phyloP scores from a whole-genome alignment of 1,140 invertebrate species.

The Hydropsyche tenuis region DNA sequence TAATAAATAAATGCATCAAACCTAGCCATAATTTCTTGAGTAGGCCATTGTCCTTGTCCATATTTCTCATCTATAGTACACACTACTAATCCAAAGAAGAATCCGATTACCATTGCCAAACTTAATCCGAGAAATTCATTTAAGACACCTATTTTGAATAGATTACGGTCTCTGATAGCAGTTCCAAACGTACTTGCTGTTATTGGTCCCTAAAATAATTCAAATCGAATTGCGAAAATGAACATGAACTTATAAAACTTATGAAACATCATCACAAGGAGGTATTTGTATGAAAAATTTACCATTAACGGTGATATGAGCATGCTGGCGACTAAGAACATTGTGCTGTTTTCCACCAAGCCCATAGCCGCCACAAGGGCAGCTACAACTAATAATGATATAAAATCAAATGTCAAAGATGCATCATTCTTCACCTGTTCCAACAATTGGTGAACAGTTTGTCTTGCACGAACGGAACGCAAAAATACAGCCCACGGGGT shows the following conservation, averaged over 20 bases:
- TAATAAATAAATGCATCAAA: constrained; percentile 49
- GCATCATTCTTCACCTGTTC: constrained; percentile 70
- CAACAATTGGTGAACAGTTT: constrained; percentile 76
- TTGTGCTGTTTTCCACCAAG: constrained; percentile 78
- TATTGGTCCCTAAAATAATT: constrained; percentile 69
- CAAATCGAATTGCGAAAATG: neutral
- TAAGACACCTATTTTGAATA: constrained; percentile 66
- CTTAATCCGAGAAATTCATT: constrained; percentile 72
- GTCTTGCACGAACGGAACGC: constrained; percentile 66
- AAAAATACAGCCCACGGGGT: constrained; percentile 66
- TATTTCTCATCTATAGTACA: constrained; percentile 66
- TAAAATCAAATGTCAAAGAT: constrained; percentile 75
- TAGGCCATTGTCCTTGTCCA: constrained; percentile 68
- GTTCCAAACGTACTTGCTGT: constrained; percentile 77
- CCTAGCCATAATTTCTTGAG: constrained; percentile 73
- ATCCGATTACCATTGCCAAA: constrained; percentile 69
- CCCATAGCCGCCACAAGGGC: constrained; percentile 73
- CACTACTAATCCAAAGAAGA: constrained; percentile 71
- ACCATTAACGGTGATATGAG: constrained; percentile 81
- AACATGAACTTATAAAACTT: neutral
- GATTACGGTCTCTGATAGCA: constrained; percentile 69
- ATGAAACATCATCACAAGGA: neutral
- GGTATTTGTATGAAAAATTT: constrained; percentile 47
- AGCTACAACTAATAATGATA: constrained; percentile 71
- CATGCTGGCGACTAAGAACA: constrained; percentile 79